phyloP scores from a whole-genome alignment of 2,113 vertebrate species.

The Cervus canadensis region DNA sequence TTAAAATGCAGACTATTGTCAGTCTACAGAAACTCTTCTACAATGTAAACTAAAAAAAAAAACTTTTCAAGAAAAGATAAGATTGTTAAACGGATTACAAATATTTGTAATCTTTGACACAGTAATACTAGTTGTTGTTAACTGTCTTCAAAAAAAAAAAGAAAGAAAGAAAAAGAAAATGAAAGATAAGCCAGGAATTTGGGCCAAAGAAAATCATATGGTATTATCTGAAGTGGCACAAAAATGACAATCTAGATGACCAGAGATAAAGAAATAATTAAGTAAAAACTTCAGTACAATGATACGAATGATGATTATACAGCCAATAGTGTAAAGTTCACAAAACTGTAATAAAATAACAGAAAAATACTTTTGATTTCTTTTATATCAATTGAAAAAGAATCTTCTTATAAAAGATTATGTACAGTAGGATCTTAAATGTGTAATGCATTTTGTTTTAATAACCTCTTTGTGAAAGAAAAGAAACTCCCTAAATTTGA shows the following conservation, averaged over 20 bases:
- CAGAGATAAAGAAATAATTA: background rate
- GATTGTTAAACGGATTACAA: background rate
- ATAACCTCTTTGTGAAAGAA: background rate
- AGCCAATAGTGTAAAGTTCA: background rate
- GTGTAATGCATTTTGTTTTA: background rate
- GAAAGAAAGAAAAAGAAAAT: background rate
- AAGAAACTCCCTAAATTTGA: background rate
- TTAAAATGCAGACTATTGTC: background rate
- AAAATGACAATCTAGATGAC: background rate
- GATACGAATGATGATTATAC: background rate
- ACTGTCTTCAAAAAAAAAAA: background rate
- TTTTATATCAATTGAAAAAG: background rate
- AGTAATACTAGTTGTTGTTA: background rate
- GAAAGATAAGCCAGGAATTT: background rate
- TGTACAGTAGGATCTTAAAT: background rate
- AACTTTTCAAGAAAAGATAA: background rate
- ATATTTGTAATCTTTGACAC: background rate
- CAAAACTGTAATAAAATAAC: background rate
- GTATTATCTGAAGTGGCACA: background rate
- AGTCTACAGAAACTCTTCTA: background rate
- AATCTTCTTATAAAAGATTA: background rate
- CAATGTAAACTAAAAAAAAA: background rate
- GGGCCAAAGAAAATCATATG: background rate
- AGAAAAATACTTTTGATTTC: background rate
- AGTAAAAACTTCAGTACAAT: background rate